These are phyloP conservation scores for Actenoides lindsayi DNA, from an alignment of 2,113 vertebrate species.

Conservation along the genomic window DNA sequence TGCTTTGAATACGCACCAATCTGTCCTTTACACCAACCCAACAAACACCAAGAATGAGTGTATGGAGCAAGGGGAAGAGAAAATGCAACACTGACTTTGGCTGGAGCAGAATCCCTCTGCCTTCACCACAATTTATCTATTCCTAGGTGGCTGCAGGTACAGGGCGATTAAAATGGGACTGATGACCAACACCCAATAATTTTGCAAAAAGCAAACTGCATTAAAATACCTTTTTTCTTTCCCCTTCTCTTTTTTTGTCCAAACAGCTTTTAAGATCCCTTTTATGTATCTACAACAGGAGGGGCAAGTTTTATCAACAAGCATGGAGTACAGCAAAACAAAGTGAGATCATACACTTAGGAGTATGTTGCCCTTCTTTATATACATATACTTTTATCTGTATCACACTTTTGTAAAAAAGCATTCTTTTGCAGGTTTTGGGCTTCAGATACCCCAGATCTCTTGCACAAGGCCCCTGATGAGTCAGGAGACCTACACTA, in stretches of 20 bases:
- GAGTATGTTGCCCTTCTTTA: background rate
- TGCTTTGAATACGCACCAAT: background rate
- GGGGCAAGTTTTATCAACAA: constrained; percentile 1
- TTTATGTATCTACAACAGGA: background rate
- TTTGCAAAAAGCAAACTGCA: background rate
- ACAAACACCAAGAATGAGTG: background rate
- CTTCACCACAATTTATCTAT: background rate
- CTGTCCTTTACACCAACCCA: background rate
- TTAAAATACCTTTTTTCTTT: background rate
- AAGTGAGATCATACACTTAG: background rate
- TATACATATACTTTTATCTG: no score
- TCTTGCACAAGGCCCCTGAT: background rate
- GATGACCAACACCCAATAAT: background rate
- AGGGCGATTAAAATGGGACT: constrained; percentile 2
- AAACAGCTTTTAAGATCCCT: background rate
- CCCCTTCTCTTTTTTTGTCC: background rate
- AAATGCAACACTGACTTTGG: background rate
- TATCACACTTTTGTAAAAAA: background rate
- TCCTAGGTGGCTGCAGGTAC: constrained; percentile 6
- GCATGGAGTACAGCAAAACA: background rate
- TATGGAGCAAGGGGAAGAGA: background rate
- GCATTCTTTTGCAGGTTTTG: background rate
- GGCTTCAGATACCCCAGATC: background rate
- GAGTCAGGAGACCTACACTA: background rate
- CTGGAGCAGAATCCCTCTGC: background rate